These are phyloP conservation scores for Hemithea aestivaria DNA, from an alignment of 2,888 invertebrate species.

Conservation along the genomic window DNA sequence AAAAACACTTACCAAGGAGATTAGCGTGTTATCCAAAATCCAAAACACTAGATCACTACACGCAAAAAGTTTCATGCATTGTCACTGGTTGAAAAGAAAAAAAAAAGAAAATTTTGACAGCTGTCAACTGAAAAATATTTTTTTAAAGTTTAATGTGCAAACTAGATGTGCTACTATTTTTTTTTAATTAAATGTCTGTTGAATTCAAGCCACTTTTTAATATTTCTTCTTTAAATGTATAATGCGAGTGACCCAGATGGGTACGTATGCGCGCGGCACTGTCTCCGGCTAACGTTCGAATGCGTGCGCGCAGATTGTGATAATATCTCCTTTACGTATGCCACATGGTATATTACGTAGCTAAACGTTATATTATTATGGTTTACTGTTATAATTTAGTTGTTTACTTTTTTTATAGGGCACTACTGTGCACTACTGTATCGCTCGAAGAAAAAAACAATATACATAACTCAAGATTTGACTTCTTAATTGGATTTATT, in stretches of 20 bases:
- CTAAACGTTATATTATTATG: slow-evolving; percentile 42
- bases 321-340: slow-evolving; percentile 41
- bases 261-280: slow-evolving; percentile 47
- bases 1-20: no score
- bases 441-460: no score
- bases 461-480: no score
- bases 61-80: slow-evolving; percentile 12
- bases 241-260: slow-evolving; percentile 43
- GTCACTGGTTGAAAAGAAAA: slow-evolving; percentile 4
- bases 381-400: slow-evolving; percentile 31
- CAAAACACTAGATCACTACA: slow-evolving; percentile 24
- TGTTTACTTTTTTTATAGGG: slow-evolving; percentile 16
- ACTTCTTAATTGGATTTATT: no score
- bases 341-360: slow-evolving; percentile 46
- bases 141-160: no score
- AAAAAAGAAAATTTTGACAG: not conserved
- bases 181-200: no score
- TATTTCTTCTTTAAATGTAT: slow-evolving; percentile 38
- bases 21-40: slow-evolving; percentile 19
- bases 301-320: slow-evolving; percentile 42
- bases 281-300: slow-evolving; percentile 51
- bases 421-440: not conserved
- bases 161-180: no score
- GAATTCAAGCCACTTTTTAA: not conserved
- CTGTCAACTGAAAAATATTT: not conserved